Evolutionary conservation across 2,888 invertebrate genomes (phyloP).

Genomic region (Oligia latruncula): DNA sequence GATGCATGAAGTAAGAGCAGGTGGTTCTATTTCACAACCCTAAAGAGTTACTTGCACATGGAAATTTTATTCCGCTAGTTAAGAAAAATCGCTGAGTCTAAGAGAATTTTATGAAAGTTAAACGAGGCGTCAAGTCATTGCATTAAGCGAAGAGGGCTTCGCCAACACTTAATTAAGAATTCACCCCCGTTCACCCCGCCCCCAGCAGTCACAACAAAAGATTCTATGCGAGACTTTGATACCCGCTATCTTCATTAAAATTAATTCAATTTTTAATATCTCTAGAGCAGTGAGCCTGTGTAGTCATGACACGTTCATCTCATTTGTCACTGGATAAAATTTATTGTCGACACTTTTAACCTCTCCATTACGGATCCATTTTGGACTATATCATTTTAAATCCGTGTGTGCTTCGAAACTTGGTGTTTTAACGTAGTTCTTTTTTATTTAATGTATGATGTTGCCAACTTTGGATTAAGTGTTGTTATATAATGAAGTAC

Average conservation of each 20-base stretch:
- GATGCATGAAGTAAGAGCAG: constrained; percentile 29
- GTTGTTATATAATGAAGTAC: background rate
- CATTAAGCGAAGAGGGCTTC: constrained; percentile 88
- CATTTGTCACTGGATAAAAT: constrained; percentile 75
- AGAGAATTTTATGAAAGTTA: constrained; percentile 89
- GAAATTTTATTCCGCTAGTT: constrained; percentile 83
- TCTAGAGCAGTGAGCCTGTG: constrained; percentile 58
- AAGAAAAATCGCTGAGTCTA: constrained; percentile 87
- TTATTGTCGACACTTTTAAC: constrained; percentile 66
- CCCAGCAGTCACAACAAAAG: constrained; percentile 86
- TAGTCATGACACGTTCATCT: constrained; percentile 75
- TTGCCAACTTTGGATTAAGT: background rate
- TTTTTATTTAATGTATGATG: constrained; percentile 19
- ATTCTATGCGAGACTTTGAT: constrained; percentile 77
- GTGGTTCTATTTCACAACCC: constrained; percentile 35
- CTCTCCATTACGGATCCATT: constrained; percentile 59
- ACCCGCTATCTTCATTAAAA: constrained; percentile 83
- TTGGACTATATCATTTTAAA: constrained; percentile 49
- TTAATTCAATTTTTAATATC: constrained; percentile 86
- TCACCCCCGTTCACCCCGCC: constrained; percentile 79
- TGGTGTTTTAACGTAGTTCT: constrained; percentile 12
- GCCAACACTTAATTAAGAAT: constrained; percentile 89
- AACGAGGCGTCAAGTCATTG: constrained; percentile 89
- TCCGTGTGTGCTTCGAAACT: constrained; percentile 38
- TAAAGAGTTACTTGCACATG: constrained; percentile 68